Evolutionary conservation across 1,140 invertebrate species (phyloP), one percentile per base, ranked within the genome.

Genomic region (Apis laboriosa): DNA sequence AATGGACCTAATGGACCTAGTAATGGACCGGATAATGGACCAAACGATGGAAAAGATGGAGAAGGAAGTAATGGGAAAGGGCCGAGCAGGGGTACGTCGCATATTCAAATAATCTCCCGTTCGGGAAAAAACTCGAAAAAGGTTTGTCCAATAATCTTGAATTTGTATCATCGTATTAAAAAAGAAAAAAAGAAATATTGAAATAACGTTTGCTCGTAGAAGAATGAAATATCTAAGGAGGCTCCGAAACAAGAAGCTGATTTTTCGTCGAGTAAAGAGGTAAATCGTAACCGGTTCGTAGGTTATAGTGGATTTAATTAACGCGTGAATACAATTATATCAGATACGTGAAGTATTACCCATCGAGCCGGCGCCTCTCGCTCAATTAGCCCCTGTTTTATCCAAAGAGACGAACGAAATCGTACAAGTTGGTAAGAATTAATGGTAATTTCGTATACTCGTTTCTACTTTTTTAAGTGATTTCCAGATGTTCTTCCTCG

Each of bases 91-190:
- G 80, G 74, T 12, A 80, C 58, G 19, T 90, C 86, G n/a, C 90
- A 91, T 49, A 88, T 92, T 61, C 91, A 92, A 72, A 76, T 91
- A 19, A 90, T 92, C n/a, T 51, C 84, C 8, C 78, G 64, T 17
- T 68, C 12, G 13, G n/a, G 17, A 53, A 56, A 64, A 9, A 0
- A 34, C 4, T 34, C 34, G 34, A 77, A 79, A 58, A 64, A 86
- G 86, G 86, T 87, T 56, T 0, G 43, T n/a, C 11, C 7, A 49
- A 19, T 55, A 34, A 34, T 13, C 13, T 11, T 21, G 2, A 19
- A 43, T 60, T 11, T 13, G 15, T 24, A 13, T 24, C 61, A 21
- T 60, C 5, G 5, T 43, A 43, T 43, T 43, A 43, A 43, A 43
- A 43, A 7, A 43, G 5, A 43, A 80, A 78, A 60, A 68, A 85